These are phyloP conservation scores for Paramormyrops kingsleyae DNA, from an alignment of 2,113 vertebrate species.

Conservation along the genomic window DNA sequence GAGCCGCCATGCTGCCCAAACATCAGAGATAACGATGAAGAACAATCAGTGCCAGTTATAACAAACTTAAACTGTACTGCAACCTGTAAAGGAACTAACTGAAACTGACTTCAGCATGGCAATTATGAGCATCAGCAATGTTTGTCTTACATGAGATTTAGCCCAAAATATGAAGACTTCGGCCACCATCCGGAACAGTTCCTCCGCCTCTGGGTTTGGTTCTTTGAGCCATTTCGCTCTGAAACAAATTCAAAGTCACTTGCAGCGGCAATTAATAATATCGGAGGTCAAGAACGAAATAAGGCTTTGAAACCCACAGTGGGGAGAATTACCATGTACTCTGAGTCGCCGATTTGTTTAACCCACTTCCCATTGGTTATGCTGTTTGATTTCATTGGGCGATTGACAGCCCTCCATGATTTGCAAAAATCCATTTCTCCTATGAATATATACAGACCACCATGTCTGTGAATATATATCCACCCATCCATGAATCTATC, in stretches of 20 bases:
- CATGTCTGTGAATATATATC: not conserved
- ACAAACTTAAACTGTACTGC: not conserved
- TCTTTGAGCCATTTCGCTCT: conserved; percentile 93
- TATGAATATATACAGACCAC: not conserved
- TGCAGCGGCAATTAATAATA: not conserved
- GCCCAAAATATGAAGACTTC: conserved; percentile 97
- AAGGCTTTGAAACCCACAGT: not conserved
- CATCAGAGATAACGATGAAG: not conserved
- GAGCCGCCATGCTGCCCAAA: not conserved
- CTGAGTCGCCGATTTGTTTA: not conserved
- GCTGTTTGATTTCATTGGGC: not conserved
- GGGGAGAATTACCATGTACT: not conserved
- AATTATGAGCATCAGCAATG: not conserved
- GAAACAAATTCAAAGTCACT: conserved; percentile 22
- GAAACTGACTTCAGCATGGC: not conserved
- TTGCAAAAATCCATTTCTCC: not conserved
- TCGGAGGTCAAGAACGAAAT: not conserved
- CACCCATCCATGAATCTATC: not conserved
- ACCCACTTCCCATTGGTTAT: not conserved
- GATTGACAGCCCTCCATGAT: not conserved
- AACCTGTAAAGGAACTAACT: not conserved
- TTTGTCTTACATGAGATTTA: conserved; percentile 82
- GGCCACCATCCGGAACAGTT: conserved; percentile 93
- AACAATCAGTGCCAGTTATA: not conserved
- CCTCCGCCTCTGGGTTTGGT: conserved; percentile 79